phyloP scores from a whole-genome alignment of 2,113 vertebrate species.

The Ibidorhyncha struthersii region DNA sequence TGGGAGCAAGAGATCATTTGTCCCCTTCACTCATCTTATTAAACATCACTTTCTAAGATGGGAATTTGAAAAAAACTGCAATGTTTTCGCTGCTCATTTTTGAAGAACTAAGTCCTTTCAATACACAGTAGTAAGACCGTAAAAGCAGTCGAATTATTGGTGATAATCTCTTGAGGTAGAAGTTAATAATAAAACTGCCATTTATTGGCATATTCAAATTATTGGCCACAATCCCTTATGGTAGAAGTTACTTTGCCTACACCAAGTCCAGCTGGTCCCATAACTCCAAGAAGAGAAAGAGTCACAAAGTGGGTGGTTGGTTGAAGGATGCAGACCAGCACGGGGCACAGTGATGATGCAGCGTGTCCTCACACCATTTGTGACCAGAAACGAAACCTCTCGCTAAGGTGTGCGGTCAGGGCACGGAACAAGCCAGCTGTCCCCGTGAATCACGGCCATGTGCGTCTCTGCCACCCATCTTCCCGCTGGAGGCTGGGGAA shows the following conservation, averaged over 20 bases:
- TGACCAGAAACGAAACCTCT: no score
- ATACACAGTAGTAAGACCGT: not conserved
- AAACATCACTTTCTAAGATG: not conserved
- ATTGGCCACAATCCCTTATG: not conserved
- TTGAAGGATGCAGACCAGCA: no score
- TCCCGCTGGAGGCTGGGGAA: no score
- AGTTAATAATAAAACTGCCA: not conserved
- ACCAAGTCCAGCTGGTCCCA: not conserved
- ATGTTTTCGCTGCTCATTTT: not conserved
- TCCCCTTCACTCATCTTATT: not conserved
- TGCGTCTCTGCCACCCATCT: no score
- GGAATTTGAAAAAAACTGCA: not conserved
- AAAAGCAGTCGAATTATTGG: not conserved
- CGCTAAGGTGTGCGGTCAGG: no score
- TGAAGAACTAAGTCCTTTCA: not conserved
- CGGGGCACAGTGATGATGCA: no score
- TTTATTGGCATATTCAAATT: not conserved
- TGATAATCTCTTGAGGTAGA: not conserved
- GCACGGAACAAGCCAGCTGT: no score
- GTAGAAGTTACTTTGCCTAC: not conserved
- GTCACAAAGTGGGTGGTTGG: not conserved
- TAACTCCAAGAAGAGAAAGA: not conserved
- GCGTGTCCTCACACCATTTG: no score
- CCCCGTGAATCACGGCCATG: no score
- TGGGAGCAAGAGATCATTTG: not conserved